A percentile compares a stretch with the other conserved stretches of the same genome.
Conservation (phyloP, 2,113 vertebrate genomes). For the Equus przewalskii region DNA sequence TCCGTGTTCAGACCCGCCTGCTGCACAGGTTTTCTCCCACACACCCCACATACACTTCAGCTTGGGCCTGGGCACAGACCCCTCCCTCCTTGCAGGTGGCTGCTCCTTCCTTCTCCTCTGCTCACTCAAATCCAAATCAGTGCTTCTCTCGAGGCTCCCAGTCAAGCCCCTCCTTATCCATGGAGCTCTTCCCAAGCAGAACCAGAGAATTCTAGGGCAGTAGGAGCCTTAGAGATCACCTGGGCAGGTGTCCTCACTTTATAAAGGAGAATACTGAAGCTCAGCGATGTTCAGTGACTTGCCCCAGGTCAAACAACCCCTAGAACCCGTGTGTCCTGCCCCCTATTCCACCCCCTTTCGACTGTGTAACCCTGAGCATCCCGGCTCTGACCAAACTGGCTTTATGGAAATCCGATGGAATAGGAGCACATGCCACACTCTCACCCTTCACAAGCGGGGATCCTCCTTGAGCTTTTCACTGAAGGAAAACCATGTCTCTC, state of each 20-base stretch:
- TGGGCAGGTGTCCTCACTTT: neutral
- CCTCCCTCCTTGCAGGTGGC: neutral
- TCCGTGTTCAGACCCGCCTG: accelerated
- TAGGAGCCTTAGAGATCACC: neutral
- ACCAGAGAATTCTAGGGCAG: neutral
- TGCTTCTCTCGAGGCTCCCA: too few species aligned
- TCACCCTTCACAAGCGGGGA: neutral
- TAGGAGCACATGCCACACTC: neutral
- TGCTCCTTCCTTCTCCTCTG: neutral
- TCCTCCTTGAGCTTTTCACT: neutral
- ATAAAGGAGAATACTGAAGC: neutral
- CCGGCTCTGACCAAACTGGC: neutral
- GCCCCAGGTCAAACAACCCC: neutral
- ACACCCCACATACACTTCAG: neutral
- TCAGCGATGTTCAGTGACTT: neutral
- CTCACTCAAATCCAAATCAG: neutral
- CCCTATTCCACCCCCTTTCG: neutral
- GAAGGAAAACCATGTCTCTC: neutral
- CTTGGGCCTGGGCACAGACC: accelerated
- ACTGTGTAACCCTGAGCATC: neutral
- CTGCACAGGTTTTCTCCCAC: too few species aligned
- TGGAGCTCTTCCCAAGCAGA: neutral
- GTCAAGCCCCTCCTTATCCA: neutral
- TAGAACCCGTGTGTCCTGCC: neutral
- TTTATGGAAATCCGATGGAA: neutral